Conservation (phyloP, 2,797 vertebrate genomes). For the Microtus californicus region DNA sequence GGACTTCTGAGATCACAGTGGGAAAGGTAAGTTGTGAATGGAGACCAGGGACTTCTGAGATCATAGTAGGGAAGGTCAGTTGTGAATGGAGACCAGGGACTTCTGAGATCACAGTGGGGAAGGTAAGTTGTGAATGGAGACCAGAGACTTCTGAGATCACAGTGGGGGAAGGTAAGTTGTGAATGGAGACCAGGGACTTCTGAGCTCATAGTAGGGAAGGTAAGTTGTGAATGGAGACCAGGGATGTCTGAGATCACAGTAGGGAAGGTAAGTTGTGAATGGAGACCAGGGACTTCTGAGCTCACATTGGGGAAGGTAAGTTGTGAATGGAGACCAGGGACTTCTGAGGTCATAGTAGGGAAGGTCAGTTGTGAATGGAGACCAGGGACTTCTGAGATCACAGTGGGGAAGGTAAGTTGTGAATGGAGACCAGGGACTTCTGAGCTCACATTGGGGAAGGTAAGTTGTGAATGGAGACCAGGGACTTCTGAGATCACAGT, state of each 20-base stretch:
- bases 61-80: background rate
- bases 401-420: background rate
- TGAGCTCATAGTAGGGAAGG: background rate
- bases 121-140: background rate
- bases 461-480: no score
- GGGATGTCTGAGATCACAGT: background rate
- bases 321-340: no score
- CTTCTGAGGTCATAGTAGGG: background rate
- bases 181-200: background rate
- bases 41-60: background rate
- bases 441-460: background rate
- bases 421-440: background rate
- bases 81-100: no score
- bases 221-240: no score
- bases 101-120: background rate
- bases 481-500: background rate
- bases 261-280: background rate
- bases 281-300: background rate
- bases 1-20: background rate
- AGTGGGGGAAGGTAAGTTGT: background rate
- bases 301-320: background rate
- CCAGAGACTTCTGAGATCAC: background rate
- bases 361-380: background rate
- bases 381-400: background rate
- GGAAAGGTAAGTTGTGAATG: no score